These are phyloP conservation scores for Trialeurodes vaporariorum DNA, from an alignment of 1,140 invertebrate species.

Conservation along the genomic window DNA sequence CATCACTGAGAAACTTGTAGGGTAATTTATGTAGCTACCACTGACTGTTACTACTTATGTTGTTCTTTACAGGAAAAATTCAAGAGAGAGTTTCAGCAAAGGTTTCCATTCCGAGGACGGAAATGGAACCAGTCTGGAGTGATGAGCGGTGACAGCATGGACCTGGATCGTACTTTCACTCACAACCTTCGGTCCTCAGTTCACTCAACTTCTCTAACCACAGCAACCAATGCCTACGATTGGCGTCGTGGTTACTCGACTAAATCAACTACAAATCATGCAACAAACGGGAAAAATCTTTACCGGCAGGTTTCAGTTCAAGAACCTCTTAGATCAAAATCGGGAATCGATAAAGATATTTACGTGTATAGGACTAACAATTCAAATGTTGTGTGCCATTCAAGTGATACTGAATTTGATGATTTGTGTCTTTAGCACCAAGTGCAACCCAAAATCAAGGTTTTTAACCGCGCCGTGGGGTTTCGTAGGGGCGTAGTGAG, in stretches of 20 bases:
- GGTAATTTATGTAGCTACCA: constrained; percentile 1
- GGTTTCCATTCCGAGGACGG: constrained; percentile 41
- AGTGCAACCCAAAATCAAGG: too few relatives aligned
- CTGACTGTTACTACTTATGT: constrained; percentile 14
- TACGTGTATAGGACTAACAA: constrained; percentile 19
- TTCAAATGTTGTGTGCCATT: constrained; percentile 14
- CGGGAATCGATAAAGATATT: constrained; percentile 15
- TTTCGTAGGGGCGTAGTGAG: too few relatives aligned
- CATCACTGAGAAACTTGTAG: neutral
- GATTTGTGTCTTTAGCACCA: constrained; percentile 24
- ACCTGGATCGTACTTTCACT: constrained; percentile 25
- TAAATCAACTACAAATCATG: neutral
- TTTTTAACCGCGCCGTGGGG: too few relatives aligned
- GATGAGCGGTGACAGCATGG: constrained; percentile 31
- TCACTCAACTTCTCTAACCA: constrained; percentile 16
- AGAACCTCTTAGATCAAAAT: constrained; percentile 1
- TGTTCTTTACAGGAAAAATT: constrained; percentile 50
- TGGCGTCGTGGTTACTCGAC: constrained; percentile 14
- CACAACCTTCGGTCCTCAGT: constrained; percentile 12
- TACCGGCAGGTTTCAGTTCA: neutral
- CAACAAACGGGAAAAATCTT: neutral
- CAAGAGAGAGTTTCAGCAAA: constrained; percentile 52
- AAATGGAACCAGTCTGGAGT: constrained; percentile 30
- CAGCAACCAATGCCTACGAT: constrained; percentile 5
- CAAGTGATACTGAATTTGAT: constrained; percentile 19